Base-by-base conservation (phyloP, 2,888 invertebrate genomes). In the Drosophila nigricruria region DNA sequence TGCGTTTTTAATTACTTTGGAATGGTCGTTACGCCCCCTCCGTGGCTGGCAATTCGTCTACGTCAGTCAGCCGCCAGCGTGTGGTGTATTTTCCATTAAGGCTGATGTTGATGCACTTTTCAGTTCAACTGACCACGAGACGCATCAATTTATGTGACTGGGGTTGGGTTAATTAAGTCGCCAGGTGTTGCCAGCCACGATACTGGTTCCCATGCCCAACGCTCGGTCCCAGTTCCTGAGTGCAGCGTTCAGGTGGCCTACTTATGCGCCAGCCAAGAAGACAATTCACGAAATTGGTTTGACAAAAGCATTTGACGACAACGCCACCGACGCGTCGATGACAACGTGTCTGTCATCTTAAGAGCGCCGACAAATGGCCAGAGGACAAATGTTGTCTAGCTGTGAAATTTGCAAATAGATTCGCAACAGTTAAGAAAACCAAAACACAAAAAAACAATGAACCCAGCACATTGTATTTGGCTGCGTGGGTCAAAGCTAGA, bases 361-460 rank as follows among this genome's bases (percentile, higher is more conserved):
- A 88, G 59, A 45, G 38, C 58, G 65, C 64, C 71, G 38, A 79
- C 86, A 81, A 81, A 85, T 81, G 62, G 59, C 60, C 45, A 56
- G 69, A 47, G 77, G 65, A 69, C 67, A 74, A 67, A 79, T 70
- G 67, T 80, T 82, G 69, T 71, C 72, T 62, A 73, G 70, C 72
- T 73, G 54, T 65, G 67, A 82, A 88, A 72, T 81, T 74, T 30
- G 87, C 88, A 77, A 77, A 84, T 81, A 87, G 67, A 87, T 89
- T 83, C 70, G 88, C 89, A 77, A 86, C 76, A 88, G 61, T 72
- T 68, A 56, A 38, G 72, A 70, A 53, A 43, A 43, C 30, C 25
- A 25, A 47, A 52, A 32, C 5, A 32, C 18, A 32, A 32, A 20
- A 50, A 82, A 70, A 80, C 70, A 72, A 73, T 63, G 65, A 68